Evolutionary conservation across 2,888 invertebrate genomes (phyloP), one percentile per base, ranked within the genome.

Genomic region (Megaustenia siamemsis): DNA sequence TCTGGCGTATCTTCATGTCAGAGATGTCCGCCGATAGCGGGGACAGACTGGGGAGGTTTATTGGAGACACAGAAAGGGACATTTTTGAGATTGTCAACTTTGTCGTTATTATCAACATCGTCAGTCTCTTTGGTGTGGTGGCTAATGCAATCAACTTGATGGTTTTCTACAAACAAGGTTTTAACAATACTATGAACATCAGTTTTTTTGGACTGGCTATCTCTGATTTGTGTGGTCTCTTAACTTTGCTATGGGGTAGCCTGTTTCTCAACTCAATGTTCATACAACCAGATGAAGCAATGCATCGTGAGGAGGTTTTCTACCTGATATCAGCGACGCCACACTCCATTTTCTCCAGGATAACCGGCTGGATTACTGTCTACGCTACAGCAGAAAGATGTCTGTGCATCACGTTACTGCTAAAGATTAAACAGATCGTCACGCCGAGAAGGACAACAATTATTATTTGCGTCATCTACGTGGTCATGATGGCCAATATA

Each of bases 101-200:
- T 28, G 73, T 73, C 8, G 24, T 40, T n/a, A 43, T 73, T 4
- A 10, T 43, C 45, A 73, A 21, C 6, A 10, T 28, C n/a, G 49
- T 73, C 43, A n/a, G 24, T 6, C 24, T 73, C 24, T 49, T 40
- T 24, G 73, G 73, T n/a, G 1, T 73, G 10, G 32, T 73, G 43
- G n/a, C 32, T 24, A 76, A 76, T 35, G 18, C 21, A 8, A 32
- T 76, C 32, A 76, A 76, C 35, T 24, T 76, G 3, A 4, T 15
- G 15, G 43, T 82, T 12, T 40, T 82, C 63, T 71, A 75, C 40
- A 43, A 82, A 60, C 56, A 82, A 43, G 75, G 82, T 32, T 63
- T 82, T 38, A 21, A 75, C n/a, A 18, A 75, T 15, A 40, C 35
- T 63, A 73, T 63, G 56, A 60, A 43, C 43, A 60, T 38, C 18